These are phyloP conservation scores for Chymomyza costata DNA, from an alignment of 1,140 invertebrate genomes.

Conservation along the genomic window DNA sequence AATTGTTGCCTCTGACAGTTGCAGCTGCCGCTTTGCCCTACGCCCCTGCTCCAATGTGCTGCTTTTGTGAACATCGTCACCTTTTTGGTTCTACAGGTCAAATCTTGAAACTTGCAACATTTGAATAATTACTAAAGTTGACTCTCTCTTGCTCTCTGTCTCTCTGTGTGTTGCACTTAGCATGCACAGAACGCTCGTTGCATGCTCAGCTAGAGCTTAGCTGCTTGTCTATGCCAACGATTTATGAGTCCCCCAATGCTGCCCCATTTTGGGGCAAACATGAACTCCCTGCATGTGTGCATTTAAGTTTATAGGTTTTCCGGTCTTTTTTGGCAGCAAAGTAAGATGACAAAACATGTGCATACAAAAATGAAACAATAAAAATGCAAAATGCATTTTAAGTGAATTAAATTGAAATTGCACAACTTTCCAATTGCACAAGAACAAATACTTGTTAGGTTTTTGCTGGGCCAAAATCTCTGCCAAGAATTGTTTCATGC, in stretches of 20 bases:
- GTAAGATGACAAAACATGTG: too few species aligned
- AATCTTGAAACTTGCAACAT: conserved; percentile 21
- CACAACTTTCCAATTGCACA: neutral
- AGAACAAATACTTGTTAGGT: too few species aligned
- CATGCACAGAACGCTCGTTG: too few species aligned
- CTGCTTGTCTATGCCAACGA: conserved; percentile 27
- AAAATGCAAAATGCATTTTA: conserved; percentile 34
- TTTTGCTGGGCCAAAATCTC: too few species aligned
- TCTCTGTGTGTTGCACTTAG: too few species aligned
- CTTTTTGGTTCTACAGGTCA: conserved; percentile 7
- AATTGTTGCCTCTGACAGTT: conserved; percentile 32
- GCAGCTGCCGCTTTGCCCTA: conserved; percentile 27
- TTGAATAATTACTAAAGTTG: conserved; percentile 70
- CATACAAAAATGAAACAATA: too few species aligned
- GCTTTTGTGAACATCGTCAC: conserved; percentile 61
- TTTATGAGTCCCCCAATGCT: conserved; percentile 49
- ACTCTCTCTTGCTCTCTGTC: neutral
- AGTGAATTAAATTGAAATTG: conserved; percentile 55
- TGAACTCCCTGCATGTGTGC: neutral
- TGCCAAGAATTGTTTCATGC: too few species aligned
- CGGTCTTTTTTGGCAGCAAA: too few species aligned
- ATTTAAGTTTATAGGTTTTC: neutral
- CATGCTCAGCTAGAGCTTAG: conserved; percentile 1
- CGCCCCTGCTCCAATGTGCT: conserved; percentile 10
- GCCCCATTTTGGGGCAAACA: conserved; percentile 30